Conservation (phyloP, 2,888 invertebrate species). For the Ceramica pisi region DNA sequence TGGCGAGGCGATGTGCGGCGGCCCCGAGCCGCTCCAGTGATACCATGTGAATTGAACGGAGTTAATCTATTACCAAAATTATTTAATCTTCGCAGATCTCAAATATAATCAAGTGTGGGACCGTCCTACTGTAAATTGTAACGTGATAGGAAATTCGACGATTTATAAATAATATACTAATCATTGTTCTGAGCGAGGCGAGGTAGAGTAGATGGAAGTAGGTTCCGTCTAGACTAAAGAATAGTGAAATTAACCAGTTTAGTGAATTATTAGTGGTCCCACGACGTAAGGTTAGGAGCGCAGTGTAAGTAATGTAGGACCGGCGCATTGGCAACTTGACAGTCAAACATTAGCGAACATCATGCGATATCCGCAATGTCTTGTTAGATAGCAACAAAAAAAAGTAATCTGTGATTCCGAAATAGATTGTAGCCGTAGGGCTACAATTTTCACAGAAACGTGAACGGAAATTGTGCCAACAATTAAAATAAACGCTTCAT, state of each 20-base stretch:
- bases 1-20: conserved; percentile 68
- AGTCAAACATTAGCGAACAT: conserved; percentile 34
- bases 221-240: conserved; percentile 84
- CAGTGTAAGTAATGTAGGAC: conserved; percentile 75
- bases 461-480: conserved; percentile 85
- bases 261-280: conserved; percentile 84
- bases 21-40: conserved; percentile 78
- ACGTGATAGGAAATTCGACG: conserved; percentile 85
- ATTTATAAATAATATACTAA: conserved; percentile 74
- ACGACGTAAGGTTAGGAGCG: conserved; percentile 77
- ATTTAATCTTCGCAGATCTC: conserved; percentile 85
- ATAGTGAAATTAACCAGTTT: conserved; percentile 86
- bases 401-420: conserved; percentile 76
- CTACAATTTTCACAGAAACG: too few species aligned
- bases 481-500: conserved; percentile 68
- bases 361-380: conserved; percentile 46
- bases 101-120: conserved; percentile 87
- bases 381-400: conserved; percentile 66
- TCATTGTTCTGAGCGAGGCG: conserved; percentile 71
- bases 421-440: conserved; percentile 74
- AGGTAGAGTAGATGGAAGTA: conserved; percentile 74
- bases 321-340: conserved; percentile 84
- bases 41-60: conserved; percentile 82
- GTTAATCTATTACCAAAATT: conserved; percentile 78
- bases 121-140: conserved; percentile 88